These are phyloP conservation scores for Lingula anatina DNA, from an alignment of 2,888 invertebrate genomes.

Conservation along the genomic window DNA sequence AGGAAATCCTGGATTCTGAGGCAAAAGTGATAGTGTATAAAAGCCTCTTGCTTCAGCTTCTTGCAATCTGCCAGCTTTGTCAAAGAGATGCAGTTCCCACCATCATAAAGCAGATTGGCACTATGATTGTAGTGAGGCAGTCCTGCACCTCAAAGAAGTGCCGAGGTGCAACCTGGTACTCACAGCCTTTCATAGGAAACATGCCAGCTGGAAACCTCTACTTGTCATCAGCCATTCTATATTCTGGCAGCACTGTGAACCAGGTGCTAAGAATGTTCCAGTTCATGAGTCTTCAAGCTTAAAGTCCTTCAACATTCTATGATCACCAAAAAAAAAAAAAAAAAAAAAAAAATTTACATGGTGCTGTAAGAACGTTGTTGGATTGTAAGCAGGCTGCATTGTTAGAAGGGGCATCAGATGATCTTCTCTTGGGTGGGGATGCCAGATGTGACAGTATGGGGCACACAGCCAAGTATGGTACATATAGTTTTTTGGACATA, in stretches of 20 bases:
- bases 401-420: background rate
- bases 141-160: background rate
- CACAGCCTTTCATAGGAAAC: background rate
- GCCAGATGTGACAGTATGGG: background rate
- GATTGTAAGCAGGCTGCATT: background rate
- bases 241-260: background rate
- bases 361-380: background rate
- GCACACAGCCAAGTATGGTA: conserved; percentile 1
- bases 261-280: background rate
- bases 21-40: no score
- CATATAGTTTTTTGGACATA: background rate
- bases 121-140: background rate
- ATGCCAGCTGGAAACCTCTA: background rate
- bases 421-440: background rate
- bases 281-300: background rate
- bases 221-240: background rate
- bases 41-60: background rate
- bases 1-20: no score
- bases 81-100: background rate
- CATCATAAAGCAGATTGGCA: background rate
- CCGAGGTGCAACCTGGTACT: background rate
- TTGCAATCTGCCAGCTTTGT: background rate
- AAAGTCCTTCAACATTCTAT: background rate
- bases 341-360: background rate
- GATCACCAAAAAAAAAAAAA: background rate